Conservation (phyloP, 2,888 invertebrate species). For the Dryobotodes eremita region DNA sequence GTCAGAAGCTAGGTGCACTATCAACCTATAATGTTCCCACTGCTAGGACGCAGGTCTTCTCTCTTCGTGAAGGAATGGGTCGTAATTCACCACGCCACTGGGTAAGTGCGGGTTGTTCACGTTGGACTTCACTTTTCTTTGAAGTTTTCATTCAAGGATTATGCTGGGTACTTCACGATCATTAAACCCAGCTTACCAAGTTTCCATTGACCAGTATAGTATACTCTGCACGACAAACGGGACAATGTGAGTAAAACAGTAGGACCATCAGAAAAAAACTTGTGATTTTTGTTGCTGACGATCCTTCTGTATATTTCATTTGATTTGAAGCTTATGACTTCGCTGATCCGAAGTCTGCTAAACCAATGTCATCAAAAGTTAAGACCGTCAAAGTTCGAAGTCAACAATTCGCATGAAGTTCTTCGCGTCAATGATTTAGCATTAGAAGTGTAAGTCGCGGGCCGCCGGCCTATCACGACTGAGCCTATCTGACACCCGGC, state of each 20-base stretch:
- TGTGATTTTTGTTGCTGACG: neutral
- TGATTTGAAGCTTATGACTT: neutral
- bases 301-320: neutral
- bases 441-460: slow-evolving; percentile 58
- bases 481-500: slow-evolving; percentile 70
- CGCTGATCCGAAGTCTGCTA: neutral
- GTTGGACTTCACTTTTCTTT: neutral
- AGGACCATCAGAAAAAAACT: neutral
- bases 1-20: too few species aligned
- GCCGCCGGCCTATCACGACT: slow-evolving; percentile 78
- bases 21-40: neutral
- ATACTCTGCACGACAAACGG: neutral
- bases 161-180: neutral
- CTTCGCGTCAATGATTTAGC: slow-evolving; percentile 57
- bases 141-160: neutral
- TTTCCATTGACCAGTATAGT: neutral
- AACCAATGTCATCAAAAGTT: slow-evolving; percentile 7
- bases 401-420: slow-evolving; percentile 26
- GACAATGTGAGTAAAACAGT: neutral
- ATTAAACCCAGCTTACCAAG: neutral
- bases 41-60: neutral
- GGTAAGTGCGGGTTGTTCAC: too few species aligned
- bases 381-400: neutral
- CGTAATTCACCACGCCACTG: neutral
- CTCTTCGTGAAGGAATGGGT: neutral